Conservation (phyloP, 2,113 vertebrate species). For the Dromas ardeola region DNA sequence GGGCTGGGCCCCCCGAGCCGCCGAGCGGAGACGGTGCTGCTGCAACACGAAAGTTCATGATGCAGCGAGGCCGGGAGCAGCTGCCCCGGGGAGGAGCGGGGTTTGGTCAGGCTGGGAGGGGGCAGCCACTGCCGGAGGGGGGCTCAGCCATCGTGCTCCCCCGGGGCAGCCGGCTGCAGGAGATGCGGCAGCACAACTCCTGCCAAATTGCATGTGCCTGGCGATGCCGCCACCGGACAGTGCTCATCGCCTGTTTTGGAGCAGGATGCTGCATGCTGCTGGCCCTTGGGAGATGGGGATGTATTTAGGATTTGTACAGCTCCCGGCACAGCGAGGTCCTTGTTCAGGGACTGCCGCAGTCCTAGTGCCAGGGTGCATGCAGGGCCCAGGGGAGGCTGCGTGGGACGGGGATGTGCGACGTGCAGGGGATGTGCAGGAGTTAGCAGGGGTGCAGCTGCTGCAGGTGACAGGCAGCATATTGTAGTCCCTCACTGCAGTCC, state of each 20-base stretch:
- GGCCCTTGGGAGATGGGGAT: not conserved
- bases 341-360: not conserved
- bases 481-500: not conserved
- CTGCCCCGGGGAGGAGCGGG: not conserved
- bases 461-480: not conserved
- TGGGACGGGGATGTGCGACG: not conserved
- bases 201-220: not conserved
- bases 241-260: not conserved
- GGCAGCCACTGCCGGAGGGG: not conserved
- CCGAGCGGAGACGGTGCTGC: not conserved
- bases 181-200: not conserved
- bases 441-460: not conserved
- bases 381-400: accelerated
- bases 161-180: not conserved
- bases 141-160: accelerated
- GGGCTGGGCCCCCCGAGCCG: constrained; percentile 26
- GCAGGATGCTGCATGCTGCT: not conserved
- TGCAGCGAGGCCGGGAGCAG: not conserved
- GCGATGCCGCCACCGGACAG: not conserved
- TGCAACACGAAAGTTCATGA: not conserved
- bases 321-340: not conserved
- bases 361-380: accelerated
- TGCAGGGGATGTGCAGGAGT: not conserved
- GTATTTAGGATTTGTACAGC: not conserved
- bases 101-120: not conserved